phyloP scores from a whole-genome alignment of 2,797 vertebrate genomes.

The Aplochiton taeniatus region DNA sequence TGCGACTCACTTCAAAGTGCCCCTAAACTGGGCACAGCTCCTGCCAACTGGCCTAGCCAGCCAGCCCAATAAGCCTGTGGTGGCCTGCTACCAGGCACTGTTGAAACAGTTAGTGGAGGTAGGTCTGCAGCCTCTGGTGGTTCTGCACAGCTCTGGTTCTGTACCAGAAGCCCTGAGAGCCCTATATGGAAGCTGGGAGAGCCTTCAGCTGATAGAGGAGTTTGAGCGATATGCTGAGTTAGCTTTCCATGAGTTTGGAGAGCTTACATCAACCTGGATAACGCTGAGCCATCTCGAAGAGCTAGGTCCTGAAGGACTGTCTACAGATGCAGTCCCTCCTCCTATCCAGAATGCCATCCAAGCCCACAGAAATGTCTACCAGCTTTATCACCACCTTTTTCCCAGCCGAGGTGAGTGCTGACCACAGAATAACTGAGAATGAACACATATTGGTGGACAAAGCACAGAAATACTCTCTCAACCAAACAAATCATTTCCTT shows the following conservation, averaged over 20 bases:
- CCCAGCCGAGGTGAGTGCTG: slow-evolving; percentile 63
- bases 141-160: slow-evolving; percentile 67
- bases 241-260: slow-evolving; percentile 78
- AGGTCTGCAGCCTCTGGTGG: slow-evolving; percentile 73
- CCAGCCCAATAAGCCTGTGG: slow-evolving; percentile 43
- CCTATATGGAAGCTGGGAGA: slow-evolving; percentile 40
- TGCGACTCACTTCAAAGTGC: slow-evolving; percentile 81
- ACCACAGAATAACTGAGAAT: not conserved
- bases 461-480: no score
- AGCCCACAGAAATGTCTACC: slow-evolving; percentile 71
- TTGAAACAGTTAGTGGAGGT: slow-evolving; percentile 68
- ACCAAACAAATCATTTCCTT: not conserved
- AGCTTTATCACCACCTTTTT: slow-evolving; percentile 61
- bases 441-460: no score
- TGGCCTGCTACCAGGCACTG: slow-evolving; percentile 78
- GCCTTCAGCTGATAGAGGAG: slow-evolving; percentile 38
- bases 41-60: slow-evolving; percentile 64
- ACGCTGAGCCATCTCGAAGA: slow-evolving; percentile 79
- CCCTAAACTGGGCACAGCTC: slow-evolving; percentile 73
- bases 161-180: slow-evolving; percentile 46
- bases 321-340: slow-evolving; percentile 10
- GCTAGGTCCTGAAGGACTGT: slow-evolving; percentile 22
- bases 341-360: slow-evolving; percentile 63
- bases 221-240: slow-evolving; percentile 83
- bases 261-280: slow-evolving; percentile 78